Percentiles rank a stretch among this genome's conserved stretches.
Conservation (phyloP, 2,797 vertebrate species). For the Cossypha polioptera region DNA sequence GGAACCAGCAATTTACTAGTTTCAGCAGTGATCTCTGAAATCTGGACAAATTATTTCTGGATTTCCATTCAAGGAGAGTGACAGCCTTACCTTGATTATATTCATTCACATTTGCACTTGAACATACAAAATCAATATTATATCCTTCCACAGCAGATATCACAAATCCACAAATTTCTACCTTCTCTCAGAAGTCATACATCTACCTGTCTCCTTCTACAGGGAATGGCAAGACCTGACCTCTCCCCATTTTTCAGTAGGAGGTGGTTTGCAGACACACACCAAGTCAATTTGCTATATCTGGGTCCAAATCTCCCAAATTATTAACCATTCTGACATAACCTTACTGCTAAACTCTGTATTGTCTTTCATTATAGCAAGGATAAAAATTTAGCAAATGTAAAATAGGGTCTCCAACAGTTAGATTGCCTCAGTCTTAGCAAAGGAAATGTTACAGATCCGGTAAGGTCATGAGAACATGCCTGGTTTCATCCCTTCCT, state of each 20-base stretch:
- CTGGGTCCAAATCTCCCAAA: background rate
- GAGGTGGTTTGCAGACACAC: background rate
- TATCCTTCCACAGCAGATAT: background rate
- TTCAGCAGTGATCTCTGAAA: background rate
- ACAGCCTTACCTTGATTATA: background rate
- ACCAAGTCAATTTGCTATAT: background rate
- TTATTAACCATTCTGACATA: background rate
- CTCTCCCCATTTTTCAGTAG: background rate
- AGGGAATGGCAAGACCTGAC: background rate
- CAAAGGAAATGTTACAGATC: background rate
- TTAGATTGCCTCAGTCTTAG: background rate
- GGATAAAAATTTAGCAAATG: background rate
- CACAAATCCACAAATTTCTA: background rate
- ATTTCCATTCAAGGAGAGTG: background rate
- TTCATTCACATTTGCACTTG: background rate
- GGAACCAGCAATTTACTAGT: background rate
- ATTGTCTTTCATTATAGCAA: background rate
- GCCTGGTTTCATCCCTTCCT: background rate
- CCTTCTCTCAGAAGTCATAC: background rate
- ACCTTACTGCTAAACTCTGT: background rate
- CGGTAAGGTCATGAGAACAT: background rate
- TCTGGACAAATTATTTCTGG: background rate
- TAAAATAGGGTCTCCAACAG: accelerated
- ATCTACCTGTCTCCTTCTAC: background rate
- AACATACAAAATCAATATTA: background rate